These are phyloP conservation scores for Lycopodina hypogea DNA, from an alignment of 37 sponge, comb jelly and placozoan genomes.

Conservation along the genomic window DNA sequence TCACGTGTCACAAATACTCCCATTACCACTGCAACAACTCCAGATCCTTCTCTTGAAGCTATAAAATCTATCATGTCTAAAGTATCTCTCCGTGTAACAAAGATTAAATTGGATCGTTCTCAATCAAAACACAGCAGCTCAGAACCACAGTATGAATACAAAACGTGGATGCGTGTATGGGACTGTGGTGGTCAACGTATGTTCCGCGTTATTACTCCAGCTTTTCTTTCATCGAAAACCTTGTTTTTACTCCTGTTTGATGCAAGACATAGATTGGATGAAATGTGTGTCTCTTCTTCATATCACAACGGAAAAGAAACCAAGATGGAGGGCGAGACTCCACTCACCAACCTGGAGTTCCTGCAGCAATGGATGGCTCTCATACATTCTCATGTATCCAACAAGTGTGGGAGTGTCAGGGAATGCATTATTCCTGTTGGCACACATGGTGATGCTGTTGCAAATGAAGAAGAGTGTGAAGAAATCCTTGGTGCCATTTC, in stretches of 20 bases:
- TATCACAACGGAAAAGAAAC: slow-evolving; percentile 14
- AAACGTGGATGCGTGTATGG: slow-evolving; percentile 41
- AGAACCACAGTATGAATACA: background rate
- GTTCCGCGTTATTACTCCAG: slow-evolving; percentile 46
- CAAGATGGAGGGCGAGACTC: background rate
- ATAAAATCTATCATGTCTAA: no score
- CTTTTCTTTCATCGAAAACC: slow-evolving; percentile 47
- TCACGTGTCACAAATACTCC: no score
- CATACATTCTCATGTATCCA: slow-evolving; percentile 21
- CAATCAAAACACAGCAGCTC: no score
- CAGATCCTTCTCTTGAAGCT: no score
- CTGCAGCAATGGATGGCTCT: slow-evolving; percentile 41
- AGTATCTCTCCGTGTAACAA: no score
- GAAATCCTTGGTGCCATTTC: background rate
- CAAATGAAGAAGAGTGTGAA: background rate
- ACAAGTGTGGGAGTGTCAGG: background rate
- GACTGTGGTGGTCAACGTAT: slow-evolving; percentile 66
- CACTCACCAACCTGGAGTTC: slow-evolving; percentile 11
- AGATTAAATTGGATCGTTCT: no score
- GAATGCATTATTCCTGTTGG: slow-evolving; percentile 33
- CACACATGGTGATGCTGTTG: slow-evolving; percentile 33
- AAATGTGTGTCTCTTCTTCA: background rate
- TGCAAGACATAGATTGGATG: slow-evolving; percentile 25
- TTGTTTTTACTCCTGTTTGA: slow-evolving; percentile 52
- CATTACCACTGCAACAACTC: no score